Evolutionary conservation across 2,113 vertebrate species (phyloP).

Genomic region (Ammospiza nelsoni): DNA sequence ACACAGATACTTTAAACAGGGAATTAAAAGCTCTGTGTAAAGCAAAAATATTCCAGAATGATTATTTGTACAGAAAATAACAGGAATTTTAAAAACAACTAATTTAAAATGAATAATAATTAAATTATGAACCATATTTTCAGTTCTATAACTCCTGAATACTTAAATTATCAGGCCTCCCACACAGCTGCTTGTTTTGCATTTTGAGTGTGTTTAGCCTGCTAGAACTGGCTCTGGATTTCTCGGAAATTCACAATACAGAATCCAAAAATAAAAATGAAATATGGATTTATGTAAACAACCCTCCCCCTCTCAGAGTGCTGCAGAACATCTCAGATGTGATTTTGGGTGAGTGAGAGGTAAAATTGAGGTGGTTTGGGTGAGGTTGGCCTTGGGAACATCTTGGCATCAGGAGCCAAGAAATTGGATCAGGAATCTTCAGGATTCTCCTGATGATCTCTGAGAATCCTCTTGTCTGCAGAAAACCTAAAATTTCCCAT

Average conservation of each 20-base stretch:
- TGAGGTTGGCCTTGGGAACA: neutral
- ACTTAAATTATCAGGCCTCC: neutral
- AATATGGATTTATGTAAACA: fast-evolving
- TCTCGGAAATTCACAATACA: neutral
- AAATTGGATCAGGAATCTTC: neutral
- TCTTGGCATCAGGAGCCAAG: neutral
- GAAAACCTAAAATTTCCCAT: neutral
- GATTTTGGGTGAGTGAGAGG: neutral
- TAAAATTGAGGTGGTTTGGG: neutral
- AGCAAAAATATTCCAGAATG: neutral
- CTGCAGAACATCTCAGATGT: neutral
- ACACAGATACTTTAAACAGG: neutral
- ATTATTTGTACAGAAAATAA: neutral
- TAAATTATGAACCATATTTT: neutral
- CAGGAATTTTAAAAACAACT: too few species aligned
- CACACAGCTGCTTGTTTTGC: neutral
- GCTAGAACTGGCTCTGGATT: neutral
- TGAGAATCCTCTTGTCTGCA: neutral
- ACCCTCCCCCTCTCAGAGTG: too few species aligned
- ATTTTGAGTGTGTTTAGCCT: neutral
- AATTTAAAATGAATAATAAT: neutral
- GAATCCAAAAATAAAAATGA: neutral
- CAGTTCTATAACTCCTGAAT: neutral
- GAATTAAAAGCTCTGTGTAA: neutral
- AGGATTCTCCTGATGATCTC: neutral